Evolutionary conservation across 2,797 vertebrate genomes (phyloP).

Genomic region (Mareca strepera): DNA sequence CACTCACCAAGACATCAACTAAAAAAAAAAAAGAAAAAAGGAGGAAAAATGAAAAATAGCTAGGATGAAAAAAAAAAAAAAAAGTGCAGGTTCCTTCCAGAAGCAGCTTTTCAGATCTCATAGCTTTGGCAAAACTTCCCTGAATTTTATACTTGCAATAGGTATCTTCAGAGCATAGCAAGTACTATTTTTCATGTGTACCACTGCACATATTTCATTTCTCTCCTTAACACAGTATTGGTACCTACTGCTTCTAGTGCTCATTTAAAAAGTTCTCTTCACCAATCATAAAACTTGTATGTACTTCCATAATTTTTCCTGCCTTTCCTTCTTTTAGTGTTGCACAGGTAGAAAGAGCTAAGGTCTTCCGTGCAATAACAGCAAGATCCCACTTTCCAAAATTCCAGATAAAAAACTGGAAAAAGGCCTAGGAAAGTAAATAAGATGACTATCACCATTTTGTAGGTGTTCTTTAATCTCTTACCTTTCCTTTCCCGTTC

Average conservation of each 20-base stretch:
- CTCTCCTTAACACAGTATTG: background rate
- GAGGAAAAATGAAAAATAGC: background rate
- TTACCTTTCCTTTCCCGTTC: constrained; percentile 81
- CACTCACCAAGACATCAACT: background rate
- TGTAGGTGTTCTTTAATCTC: constrained; percentile 68
- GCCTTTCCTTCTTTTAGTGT: background rate
- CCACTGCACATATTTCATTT: background rate
- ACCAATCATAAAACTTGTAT: background rate
- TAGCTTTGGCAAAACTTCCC: background rate
- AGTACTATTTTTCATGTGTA: background rate
- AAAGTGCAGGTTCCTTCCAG: background rate
- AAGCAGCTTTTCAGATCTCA: background rate
- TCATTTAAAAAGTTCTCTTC: background rate
- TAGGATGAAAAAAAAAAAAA: background rate
- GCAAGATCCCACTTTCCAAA: background rate
- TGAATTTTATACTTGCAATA: background rate
- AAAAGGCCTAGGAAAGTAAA: constrained; percentile 26
- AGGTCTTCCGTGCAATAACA: background rate
- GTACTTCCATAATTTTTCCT: background rate
- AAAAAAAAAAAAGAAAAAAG: background rate
- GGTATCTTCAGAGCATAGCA: background rate
- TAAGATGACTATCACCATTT: constrained; percentile 19
- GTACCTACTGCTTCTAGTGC: background rate
- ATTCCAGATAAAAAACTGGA: constrained; percentile 52
- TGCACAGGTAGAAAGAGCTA: background rate